Base-by-base conservation (phyloP, 2,113 vertebrate species). In the Eubucco bourcierii region DNA sequence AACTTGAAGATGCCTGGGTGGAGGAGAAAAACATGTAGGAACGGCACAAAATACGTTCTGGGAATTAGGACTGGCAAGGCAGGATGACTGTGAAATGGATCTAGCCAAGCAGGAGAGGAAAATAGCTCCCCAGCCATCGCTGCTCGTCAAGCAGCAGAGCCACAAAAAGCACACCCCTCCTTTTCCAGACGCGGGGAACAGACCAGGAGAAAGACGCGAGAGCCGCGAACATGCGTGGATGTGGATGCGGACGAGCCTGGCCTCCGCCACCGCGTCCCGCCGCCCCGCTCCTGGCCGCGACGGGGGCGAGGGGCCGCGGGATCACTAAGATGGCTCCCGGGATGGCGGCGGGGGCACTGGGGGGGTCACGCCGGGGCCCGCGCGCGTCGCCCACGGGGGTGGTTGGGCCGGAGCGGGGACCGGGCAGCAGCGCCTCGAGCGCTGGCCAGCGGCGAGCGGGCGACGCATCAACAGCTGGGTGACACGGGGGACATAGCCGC, bases 301-400 rank as follows among this genome's bases (percentile, higher is more conserved):
- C 63, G 67, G 67, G 61, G 77, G 61, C 16, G 56, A 39, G n/a
- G 78, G 71, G 58, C 9, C 24, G 55, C 73, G 46, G 74, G 74
- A 63, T 84, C 75, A 47, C 76, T 74, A 95, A 96, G 77, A 96
- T 96, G 94, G 96, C 95, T 95, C 88, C 58, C 33, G 53, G 68
- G 85, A 41, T 47, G 75, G 75, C 68, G 55, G 76, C 64, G 71
- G 52, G 55, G 73, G 61, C 25, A 28, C 11, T n/a, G 25, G 47
- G 31, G 33, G 59, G 63, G 63, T 52, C 83, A 63, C 20, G 33
- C 29, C 33, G 5, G 25, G 65, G 61, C 53, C 58, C n/a, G 29
- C 50, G 47, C 47, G 47, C 19, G 20, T 50, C 19, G 47, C 47
- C 47, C 47, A 11, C 47, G 37, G 79, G 17, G 37, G 74, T 18